Evolutionary conservation across 2,797 vertebrate genomes (phyloP).

Genomic region (Chaunax sp.): DNA sequence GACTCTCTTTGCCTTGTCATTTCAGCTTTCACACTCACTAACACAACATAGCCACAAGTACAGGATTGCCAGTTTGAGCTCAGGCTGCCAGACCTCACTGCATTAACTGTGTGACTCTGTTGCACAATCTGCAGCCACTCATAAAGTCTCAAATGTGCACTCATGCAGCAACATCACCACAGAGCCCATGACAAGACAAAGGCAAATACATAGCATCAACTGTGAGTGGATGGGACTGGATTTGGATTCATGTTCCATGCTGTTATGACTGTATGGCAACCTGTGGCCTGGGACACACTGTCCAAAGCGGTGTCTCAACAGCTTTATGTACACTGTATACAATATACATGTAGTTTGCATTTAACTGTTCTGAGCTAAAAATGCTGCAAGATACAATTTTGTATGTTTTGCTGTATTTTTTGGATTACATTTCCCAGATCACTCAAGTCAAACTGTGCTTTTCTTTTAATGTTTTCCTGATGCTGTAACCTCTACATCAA

Average conservation of each 20-base stretch:
- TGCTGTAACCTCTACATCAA: background rate
- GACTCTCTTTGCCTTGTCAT: conserved; percentile 56
- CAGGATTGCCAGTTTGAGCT: conserved; percentile 38
- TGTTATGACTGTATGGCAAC: conserved; percentile 11
- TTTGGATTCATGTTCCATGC: conserved; percentile 17
- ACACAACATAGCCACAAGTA: conserved; percentile 46
- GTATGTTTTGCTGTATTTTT: background rate
- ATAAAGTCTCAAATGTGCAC: conserved; percentile 1
- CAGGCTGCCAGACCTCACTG: conserved; percentile 55
- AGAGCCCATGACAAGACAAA: conserved; percentile 21
- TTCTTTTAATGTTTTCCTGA: background rate
- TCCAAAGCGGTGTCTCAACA: background rate
- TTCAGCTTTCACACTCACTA: conserved; percentile 60
- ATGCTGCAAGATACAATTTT: background rate
- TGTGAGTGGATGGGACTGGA: conserved; percentile 32
- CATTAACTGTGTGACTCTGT: conserved; percentile 28
- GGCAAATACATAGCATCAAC: conserved; percentile 33
- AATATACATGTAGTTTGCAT: too few relatives aligned
- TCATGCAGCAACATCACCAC: conserved; percentile 3
- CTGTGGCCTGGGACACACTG: background rate
- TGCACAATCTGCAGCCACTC: conserved; percentile 42
- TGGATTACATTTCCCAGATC: background rate
- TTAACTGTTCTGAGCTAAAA: background rate
- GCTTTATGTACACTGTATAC: background rate
- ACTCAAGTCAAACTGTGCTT: background rate